phyloP scores from a whole-genome alignment of 2,797 vertebrate species.

The Oreochromis grahami region DNA sequence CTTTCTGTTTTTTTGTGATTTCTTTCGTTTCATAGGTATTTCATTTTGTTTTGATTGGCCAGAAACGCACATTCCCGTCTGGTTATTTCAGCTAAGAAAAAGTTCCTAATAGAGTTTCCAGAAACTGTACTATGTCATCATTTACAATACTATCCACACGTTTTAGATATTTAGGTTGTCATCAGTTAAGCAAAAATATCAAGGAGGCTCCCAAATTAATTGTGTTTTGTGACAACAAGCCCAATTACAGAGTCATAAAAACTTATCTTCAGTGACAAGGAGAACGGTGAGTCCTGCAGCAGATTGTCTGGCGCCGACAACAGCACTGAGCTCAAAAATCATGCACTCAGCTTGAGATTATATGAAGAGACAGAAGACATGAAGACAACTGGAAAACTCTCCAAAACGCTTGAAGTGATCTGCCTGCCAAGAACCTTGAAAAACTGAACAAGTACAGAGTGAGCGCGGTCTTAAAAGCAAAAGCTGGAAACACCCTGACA shows the following conservation, averaged over 20 bases:
- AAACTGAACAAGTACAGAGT: neutral
- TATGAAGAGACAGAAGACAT: neutral
- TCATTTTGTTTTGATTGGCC: constrained; percentile 5
- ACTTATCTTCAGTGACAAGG: neutral
- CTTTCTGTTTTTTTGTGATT: neutral
- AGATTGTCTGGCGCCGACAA: neutral
- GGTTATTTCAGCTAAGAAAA: neutral
- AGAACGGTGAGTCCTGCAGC: neutral
- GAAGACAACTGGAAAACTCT: neutral
- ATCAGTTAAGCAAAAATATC: neutral
- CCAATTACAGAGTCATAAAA: neutral
- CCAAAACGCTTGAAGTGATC: neutral
- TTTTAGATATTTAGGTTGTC: neutral
- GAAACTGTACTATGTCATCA: neutral
- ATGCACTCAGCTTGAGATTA: neutral
- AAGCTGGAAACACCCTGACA: neutral
- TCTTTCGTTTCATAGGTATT: neutral
- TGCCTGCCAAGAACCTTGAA: neutral
- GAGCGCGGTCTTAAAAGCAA: neutral
- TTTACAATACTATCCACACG: neutral
- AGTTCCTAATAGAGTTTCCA: constrained; percentile 1
- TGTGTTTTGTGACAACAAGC: neutral
- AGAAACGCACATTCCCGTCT: neutral
- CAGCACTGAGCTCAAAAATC: neutral
- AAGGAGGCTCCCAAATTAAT: neutral